Evolutionary conservation across 2,797 vertebrate species (phyloP).

Genomic region (Discoglossus pictus): DNA sequence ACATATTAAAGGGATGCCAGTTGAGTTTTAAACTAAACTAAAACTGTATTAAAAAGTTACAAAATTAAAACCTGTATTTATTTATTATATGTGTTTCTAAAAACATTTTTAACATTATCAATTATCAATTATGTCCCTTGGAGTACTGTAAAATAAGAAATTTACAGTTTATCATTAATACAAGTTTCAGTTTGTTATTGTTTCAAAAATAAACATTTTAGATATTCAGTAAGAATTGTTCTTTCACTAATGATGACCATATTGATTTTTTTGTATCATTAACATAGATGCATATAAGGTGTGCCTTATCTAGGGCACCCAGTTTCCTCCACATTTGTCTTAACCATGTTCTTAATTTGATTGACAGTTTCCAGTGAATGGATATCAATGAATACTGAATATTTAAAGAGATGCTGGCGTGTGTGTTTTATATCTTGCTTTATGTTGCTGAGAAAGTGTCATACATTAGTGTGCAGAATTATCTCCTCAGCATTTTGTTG

Average conservation of each 20-base stretch:
- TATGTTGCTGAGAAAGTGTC: background rate
- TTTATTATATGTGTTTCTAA: too few species aligned
- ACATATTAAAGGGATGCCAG: too few species aligned
- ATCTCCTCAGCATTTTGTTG: background rate
- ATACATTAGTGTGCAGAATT: background rate
- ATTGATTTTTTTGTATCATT: background rate
- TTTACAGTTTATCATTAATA: too few species aligned
- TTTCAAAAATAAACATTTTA: slow-evolving; percentile 18
- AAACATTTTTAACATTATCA: too few species aligned
- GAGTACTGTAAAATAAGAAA: too few species aligned
- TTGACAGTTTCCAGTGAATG: slow-evolving; percentile 4
- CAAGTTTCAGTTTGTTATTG: too few species aligned
- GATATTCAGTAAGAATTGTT: background rate
- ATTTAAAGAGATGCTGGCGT: background rate
- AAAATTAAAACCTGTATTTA: too few species aligned
- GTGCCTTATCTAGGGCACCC: slow-evolving; percentile 2
- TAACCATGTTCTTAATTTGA: slow-evolving; percentile 1
- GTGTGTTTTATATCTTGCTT: background rate
- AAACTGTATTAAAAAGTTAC: too few species aligned
- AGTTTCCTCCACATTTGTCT: background rate
- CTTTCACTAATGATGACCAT: too few species aligned
- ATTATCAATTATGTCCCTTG: too few species aligned
- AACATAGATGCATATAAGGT: background rate
- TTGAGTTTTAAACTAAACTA: too few species aligned
- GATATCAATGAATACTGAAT: background rate